Percentiles rank a stretch among this genome's conserved stretches.
These are phyloP conservation scores for Caenorhabditis drosophilae DNA, from an alignment of 2,888 invertebrate genomes.

Conservation along the genomic window DNA sequence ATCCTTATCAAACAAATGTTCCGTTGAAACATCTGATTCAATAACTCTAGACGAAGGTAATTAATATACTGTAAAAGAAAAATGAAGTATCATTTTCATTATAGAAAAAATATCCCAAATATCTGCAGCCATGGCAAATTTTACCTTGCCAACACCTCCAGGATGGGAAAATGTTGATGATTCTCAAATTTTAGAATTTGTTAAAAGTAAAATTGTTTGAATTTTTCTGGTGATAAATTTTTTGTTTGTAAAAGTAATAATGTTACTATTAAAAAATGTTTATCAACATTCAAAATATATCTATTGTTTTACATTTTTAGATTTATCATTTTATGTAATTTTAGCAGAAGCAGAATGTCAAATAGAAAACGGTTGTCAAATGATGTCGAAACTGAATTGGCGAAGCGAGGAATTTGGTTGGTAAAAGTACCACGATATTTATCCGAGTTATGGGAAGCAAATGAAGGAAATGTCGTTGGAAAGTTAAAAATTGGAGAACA, in stretches of 20 bases:
- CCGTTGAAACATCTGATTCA: neutral
- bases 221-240: constrained; percentile 1
- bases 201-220: constrained; percentile 11
- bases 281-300: neutral
- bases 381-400: constrained; percentile 55
- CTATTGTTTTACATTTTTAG: constrained; percentile 3
- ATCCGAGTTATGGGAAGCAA: constrained; percentile 57
- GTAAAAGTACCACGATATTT: constrained; percentile 66
- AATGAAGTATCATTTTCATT: no score
- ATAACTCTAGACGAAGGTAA: constrained; percentile 1
- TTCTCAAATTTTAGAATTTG: constrained; percentile 29
- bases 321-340: constrained; percentile 2
- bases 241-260: no score
- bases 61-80: no score
- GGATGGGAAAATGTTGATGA: constrained; percentile 45
- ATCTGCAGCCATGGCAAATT: constrained; percentile 35
- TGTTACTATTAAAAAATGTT: no score
- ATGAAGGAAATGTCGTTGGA: constrained; percentile 56
- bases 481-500: constrained; percentile 31
- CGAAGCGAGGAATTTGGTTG: constrained; percentile 62
- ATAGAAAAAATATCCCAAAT: constrained; percentile 16
- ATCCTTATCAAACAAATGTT: no score
- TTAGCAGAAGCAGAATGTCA: neutral
- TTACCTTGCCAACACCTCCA: constrained; percentile 42
- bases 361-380: constrained; percentile 13